Evolutionary conservation across 2,888 invertebrate genomes (phyloP).

Genomic region (Halocaridina rubra): DNA sequence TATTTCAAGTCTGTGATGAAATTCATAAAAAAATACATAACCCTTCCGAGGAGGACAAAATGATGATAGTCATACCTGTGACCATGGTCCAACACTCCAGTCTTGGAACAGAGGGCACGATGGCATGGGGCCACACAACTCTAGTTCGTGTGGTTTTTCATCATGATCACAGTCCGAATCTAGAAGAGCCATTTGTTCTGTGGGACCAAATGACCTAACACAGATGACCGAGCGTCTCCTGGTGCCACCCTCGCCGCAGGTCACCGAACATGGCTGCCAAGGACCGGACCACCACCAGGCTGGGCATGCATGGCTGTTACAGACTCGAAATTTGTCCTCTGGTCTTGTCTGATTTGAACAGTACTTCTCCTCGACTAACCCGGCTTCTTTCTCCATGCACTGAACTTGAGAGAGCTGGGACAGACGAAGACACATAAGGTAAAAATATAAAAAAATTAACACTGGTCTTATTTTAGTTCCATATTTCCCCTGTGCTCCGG

Average conservation of each 20-base stretch:
- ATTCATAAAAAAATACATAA: too few relatives aligned
- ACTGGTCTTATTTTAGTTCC: too few relatives aligned
- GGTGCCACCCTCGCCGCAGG: constrained; percentile 71
- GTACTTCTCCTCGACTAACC: constrained; percentile 73
- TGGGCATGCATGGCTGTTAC: constrained; percentile 77
- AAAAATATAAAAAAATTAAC: too few relatives aligned
- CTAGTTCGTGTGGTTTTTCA: constrained; percentile 77
- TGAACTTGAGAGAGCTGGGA: constrained; percentile 69
- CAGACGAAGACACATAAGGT: not conserved
- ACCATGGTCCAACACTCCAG: constrained; percentile 60
- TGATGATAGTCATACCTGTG: constrained; percentile 34
- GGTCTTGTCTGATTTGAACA: constrained; percentile 74
- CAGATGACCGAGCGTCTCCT: constrained; percentile 56
- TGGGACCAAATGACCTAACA: constrained; percentile 59
- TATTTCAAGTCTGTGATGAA: too few relatives aligned
- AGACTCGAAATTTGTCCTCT: constrained; percentile 75
- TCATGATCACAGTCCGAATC: constrained; percentile 79
- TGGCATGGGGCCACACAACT: constrained; percentile 74
- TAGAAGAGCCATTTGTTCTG: constrained; percentile 79
- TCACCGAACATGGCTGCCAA: constrained; percentile 85
- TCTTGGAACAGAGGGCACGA: constrained; percentile 67
- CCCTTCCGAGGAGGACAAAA: too few relatives aligned
- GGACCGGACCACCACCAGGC: constrained; percentile 74
- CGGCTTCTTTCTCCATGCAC: constrained; percentile 73
- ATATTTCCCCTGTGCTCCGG: too few relatives aligned